Conservation (phyloP, 2,797 vertebrate genomes). For the Enteromius thamalakanensis region DNA sequence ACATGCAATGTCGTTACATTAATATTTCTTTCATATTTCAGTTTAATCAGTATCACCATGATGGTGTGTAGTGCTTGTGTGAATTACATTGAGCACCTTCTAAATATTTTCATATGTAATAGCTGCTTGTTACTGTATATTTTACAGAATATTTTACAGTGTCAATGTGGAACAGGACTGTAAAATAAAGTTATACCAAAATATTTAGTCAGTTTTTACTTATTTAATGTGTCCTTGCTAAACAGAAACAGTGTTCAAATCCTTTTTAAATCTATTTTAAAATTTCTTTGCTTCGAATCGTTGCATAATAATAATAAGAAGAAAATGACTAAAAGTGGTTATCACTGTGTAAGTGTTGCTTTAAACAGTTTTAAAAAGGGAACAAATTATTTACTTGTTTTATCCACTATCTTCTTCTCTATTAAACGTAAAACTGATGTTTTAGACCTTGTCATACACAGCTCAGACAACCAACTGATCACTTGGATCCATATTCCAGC, state of each 20-base stretch:
- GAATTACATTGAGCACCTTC: too few species aligned
- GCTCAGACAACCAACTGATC: conserved; percentile 15
- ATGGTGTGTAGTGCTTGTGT: too few species aligned
- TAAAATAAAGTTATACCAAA: not conserved
- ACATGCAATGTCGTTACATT: too few species aligned
- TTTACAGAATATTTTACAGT: too few species aligned
- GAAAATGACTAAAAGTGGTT: not conserved
- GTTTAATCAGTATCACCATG: too few species aligned
- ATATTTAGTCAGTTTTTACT: not conserved
- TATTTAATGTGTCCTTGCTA: not conserved
- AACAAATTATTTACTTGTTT: conserved; percentile 14
- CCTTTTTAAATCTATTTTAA: not conserved
- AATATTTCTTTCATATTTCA: too few species aligned
- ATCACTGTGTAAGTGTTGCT: too few species aligned
- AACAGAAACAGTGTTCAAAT: not conserved
- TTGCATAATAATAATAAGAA: too few species aligned
- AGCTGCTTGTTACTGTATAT: too few species aligned
- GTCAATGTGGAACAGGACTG: not conserved
- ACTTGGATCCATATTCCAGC: conserved; percentile 18
- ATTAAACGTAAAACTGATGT: conserved; percentile 11
- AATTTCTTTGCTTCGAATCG: not conserved
- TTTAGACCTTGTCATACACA: not conserved
- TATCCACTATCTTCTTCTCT: not conserved
- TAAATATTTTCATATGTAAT: too few species aligned
- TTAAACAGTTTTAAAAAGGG: not conserved